Conservation (phyloP, 2,888 invertebrate species). For the Hypomecis punctinalis region DNA sequence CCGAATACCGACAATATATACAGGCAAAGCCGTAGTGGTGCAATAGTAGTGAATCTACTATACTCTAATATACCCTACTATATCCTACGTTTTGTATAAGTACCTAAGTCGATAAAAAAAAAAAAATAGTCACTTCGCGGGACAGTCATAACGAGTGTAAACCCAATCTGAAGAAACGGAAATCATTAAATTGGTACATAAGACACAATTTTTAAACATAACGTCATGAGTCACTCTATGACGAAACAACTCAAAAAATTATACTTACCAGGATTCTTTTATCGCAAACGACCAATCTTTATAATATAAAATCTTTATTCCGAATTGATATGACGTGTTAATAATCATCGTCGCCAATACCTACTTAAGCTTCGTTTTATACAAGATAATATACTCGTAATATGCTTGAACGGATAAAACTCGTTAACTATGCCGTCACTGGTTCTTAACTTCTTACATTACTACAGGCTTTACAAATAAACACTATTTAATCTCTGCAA, state of each 20-base stretch:
- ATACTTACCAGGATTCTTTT: constrained; percentile 1
- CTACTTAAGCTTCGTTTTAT: not conserved
- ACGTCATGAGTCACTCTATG: constrained; percentile 2
- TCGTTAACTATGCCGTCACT: constrained; percentile 1
- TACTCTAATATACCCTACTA: no score
- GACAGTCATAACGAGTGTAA: no score
- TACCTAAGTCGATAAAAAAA: no score
- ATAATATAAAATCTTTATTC: not conserved
- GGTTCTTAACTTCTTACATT: constrained; percentile 11
- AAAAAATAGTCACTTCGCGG: no score
- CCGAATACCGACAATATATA: no score
- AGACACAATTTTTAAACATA: not conserved
- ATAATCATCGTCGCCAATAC: constrained; percentile 2
- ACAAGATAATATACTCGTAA: not conserved
- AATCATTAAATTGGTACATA: not conserved
- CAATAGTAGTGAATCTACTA: no score
- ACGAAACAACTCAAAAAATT: not conserved
- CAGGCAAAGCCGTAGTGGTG: no score
- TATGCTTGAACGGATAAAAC: constrained; percentile 8
- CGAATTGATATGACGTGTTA: not conserved
- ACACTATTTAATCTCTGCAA: not conserved
- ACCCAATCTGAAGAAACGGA: not conserved
- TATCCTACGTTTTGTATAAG: no score
- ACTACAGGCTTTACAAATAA: not conserved
- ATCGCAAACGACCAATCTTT: constrained; percentile 1